Evolutionary conservation across 2,888 invertebrate species (phyloP).

Genomic region (Dynastes maya): DNA sequence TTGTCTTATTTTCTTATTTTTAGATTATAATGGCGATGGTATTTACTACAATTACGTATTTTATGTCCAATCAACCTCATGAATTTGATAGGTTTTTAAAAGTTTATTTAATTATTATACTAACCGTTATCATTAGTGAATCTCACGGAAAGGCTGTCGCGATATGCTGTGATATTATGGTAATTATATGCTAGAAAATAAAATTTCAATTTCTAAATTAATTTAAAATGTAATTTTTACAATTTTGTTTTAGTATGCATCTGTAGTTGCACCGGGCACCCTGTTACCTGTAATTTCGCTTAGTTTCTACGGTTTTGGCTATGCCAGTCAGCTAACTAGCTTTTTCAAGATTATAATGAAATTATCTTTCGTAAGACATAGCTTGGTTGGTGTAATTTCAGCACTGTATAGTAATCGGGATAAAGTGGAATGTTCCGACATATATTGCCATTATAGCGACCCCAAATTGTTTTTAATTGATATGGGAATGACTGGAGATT

Average conservation of each 20-base stretch:
- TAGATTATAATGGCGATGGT: constrained; percentile 21
- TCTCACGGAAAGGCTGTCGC: constrained; percentile 24
- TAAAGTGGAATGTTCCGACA: constrained; percentile 23
- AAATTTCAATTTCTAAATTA: not conserved
- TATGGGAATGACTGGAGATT: constrained; percentile 37
- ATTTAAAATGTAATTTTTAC: too few relatives aligned
- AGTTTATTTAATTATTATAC: constrained; percentile 22
- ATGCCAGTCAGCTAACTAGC: constrained; percentile 8
- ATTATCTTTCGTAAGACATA: constrained; percentile 18
- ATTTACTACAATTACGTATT: constrained; percentile 24
- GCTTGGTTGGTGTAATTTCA: not conserved
- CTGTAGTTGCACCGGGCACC: not conserved
- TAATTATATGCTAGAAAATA: constrained; percentile 4
- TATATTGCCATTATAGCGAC: constrained; percentile 35
- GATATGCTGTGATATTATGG: constrained; percentile 7
- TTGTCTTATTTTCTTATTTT: not conserved
- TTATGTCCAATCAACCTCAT: constrained; percentile 27
- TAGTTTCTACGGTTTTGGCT: constrained; percentile 32
- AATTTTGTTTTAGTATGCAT: constrained; percentile 2
- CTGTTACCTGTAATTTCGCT: constrained; percentile 2
- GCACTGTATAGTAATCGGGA: constrained; percentile 22
- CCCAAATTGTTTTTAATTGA: constrained; percentile 12
- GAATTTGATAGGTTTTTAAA: constrained; percentile 32
- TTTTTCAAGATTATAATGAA: constrained; percentile 16
- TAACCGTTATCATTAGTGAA: constrained; percentile 33